Evolutionary conservation across 2,888 invertebrate genomes (phyloP), one percentile per base, ranked within the genome.

Genomic region (Ochropleura plecta): DNA sequence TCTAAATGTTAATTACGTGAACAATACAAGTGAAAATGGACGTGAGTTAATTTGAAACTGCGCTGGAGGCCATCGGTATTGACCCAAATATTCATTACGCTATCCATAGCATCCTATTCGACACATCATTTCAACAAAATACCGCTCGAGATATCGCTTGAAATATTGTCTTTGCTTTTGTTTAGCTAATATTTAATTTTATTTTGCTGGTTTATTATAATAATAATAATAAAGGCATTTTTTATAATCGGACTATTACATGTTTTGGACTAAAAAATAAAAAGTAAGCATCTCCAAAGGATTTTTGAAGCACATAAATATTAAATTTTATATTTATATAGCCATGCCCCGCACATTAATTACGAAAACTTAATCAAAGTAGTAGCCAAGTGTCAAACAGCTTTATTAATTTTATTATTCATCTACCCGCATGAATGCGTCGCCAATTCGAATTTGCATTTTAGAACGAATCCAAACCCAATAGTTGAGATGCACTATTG

Each of bases 11-110:
- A 74, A 72, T 82, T 82, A 79, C 51, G 68, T 59, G 70, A 72
- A 85, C 83, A 86, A 78, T 78, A 67, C 60, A 78, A 82, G 79
- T 81, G 79, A 86, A 86, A 85, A 85, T 85, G 71, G 66, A 80
- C 73, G 73, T 82, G 81, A 81, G 75, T 84, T 87, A 88, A 87
- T 86, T 87, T 86, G 82, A 82, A 85, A 81, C 88, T 71, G 86
- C 85, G 88, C 86, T 89, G 89, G 90, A 91, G 92, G 92, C 91
- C 92, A 88, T 86, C 91, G 92, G 87, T 93, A 93, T 93, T 94
- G 94, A 94, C 93, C 93, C 79, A 93, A 90, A 92, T 94, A 91
- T 88, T 81, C 80, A 75, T 73, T 48, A 81, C 76, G 85, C 86
- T 89, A 89, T 91, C 90, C 88, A 86, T 77, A 83, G 84, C 90